Evolutionary conservation across 1,140 invertebrate species (phyloP).

Genomic region (Doryteuthis pealeii): DNA sequence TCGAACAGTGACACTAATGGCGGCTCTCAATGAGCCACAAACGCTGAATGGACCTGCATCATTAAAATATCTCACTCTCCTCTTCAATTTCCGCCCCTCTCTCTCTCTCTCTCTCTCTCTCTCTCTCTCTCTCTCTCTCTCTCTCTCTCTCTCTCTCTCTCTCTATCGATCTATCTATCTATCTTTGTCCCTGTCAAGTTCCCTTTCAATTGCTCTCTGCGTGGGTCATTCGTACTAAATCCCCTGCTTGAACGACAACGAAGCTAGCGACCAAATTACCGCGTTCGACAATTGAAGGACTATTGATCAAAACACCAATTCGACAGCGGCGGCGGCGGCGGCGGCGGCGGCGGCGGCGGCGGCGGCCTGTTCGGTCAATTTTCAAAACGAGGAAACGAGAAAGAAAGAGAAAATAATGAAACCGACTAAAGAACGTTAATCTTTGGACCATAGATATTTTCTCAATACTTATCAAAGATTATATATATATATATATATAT

Average conservation of each 20-base stretch:
- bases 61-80: no score
- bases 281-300: background rate
- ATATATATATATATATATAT: no score
- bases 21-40: background rate
- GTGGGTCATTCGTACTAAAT: background rate
- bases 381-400: background rate
- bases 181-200: no score
- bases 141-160: no score
- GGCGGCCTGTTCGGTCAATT: background rate
- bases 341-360: background rate
- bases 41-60: background rate
- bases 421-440: no score
- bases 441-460: no score
- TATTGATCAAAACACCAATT: background rate
- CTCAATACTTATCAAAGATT: no score
- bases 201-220: background rate
- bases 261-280: background rate
- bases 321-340: background rate
- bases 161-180: no score
- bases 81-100: no score
- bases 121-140: constrained; percentile 14
- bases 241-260: background rate
- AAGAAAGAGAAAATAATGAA: no score
- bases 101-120: no score
- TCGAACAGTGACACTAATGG: no score